Conservation (phyloP, 2,113 vertebrate species). For the Haemorhous mexicanus region DNA sequence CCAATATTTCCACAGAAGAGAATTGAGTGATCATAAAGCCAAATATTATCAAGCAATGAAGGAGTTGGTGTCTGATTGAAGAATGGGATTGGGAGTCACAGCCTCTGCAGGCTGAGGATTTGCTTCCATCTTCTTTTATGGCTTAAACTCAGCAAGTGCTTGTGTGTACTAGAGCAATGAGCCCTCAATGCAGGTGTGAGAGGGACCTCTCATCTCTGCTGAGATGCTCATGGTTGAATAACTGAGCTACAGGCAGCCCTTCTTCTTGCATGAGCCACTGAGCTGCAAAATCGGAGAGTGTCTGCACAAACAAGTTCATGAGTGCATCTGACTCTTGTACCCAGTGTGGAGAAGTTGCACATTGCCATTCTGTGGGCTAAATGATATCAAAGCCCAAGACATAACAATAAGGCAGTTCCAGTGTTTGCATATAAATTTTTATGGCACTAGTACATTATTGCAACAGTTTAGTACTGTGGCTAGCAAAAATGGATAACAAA, state of each 20-base stretch:
- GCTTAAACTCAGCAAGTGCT: background rate
- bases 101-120: background rate
- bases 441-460: background rate
- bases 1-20: background rate
- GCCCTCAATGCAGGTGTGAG: background rate
- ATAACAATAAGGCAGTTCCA: background rate
- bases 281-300: background rate
- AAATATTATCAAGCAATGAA: background rate
- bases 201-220: background rate
- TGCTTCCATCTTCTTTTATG: background rate
- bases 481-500: background rate
- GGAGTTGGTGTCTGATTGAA: background rate
- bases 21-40: background rate
- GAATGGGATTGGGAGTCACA: background rate
- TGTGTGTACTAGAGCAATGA: background rate
- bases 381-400: background rate
- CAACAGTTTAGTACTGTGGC: background rate
- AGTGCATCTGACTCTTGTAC: background rate
- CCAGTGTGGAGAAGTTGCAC: fast-evolving
- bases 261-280: background rate
- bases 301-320: background rate
- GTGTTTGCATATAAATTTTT: background rate
- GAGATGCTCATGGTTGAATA: background rate
- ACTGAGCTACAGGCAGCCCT: background rate
- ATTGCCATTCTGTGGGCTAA: background rate